Evolutionary conservation across 23 tunicate species (phyloP), one percentile per base, ranked within the genome.

Genomic region (Halocynthia roretzi): DNA sequence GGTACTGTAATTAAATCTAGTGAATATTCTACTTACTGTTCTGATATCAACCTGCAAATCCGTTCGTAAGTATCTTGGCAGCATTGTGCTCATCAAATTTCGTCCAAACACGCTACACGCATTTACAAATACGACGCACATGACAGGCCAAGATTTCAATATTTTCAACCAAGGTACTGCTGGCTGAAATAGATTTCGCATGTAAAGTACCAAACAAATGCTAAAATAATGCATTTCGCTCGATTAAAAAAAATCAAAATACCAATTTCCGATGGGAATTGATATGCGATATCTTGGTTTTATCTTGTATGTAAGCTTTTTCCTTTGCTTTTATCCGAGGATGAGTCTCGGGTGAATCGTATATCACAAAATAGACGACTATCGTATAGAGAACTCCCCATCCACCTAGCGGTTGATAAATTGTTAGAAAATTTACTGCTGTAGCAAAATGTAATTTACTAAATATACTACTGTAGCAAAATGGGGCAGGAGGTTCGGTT

Each of bases 141-240:
- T 20, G 9, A 65, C 10, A 10, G 70, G 70, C 22, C 70, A 10
- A 48, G 70, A 65, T 65, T 65, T 65, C 10, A 65, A 15, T 15
- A 65, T 65, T 15, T 65, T 65, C 70, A 65, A 48, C 70, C 70
- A 65, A 1, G 70, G 70, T 65, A 65, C 31, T 8, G 22, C 31
- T 15, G 10, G 22, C 19, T 65, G 70, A 11, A 10, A 8, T 9
- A 5, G 31, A 65, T 20, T 20, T 48, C 6, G 5, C 19, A 20
- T 65, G 0, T 15, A 48, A 5, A 65, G 0, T 15, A 5, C 5
- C 0, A 31, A 31, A 1, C 44, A 31, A 31, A 31, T 31, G 44
- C 44, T 31, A 31, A 1, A 31, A 31, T 31, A 31, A 31, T 31
- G 44, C 44, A 31, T 1, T 31, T 31, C 44, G 44, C 44, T 31